Evolutionary conservation across 92 coral and sea anemone species (phyloP), one percentile per base, ranked within the genome.

Genomic region (Parazoanthus atlanticus): DNA sequence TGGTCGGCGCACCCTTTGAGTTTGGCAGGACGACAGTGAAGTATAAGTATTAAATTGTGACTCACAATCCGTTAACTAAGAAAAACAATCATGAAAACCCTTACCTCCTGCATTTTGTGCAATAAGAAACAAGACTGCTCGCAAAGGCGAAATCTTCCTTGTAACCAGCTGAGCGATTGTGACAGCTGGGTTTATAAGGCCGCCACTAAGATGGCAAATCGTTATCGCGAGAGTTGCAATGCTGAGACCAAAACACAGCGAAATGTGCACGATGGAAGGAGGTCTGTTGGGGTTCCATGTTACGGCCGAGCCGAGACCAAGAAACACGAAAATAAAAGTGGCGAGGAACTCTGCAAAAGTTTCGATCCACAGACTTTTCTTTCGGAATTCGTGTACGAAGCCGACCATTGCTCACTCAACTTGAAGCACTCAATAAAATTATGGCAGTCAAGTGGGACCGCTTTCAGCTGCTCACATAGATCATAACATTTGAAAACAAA

Each of bases 101-200:
- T 89, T 84, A 96, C 99, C 99, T 93, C 99, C 99, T 16, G 80
- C 92, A 36, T 89, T 80, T 78, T 96, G 99, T 56, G 93, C 93
- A 28, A 95, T 90, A 10, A 95, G 89, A 79, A 92, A 97, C 38
- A 91, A 89, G 19, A 91, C 21, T 13, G 97, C 99, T 29, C 99
- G 92, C 21, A 93, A 52, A 23, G 90, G 84, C 15, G 94, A 82
- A 12, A 97, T 92, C 69, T 94, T 97, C 52, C 96, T 89, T 34
- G 95, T 82, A 25, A 96, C 93, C 74, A 95, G 77, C 86, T 88
- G 93, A 38, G 98, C 98, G 15, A 93, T 91, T 38, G 94, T 95
- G 29, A 97, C 99, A 5, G 99, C 99, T 9, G 99, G 99, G 86
- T 97, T 97, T 76, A 97, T 93, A 36, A 91, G 95, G 5, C 99